A percentile compares a stretch with the other conserved stretches of the same genome.
phyloP scores from a whole-genome alignment of 2,113 vertebrate species.

The Pseudopipra pipra region DNA sequence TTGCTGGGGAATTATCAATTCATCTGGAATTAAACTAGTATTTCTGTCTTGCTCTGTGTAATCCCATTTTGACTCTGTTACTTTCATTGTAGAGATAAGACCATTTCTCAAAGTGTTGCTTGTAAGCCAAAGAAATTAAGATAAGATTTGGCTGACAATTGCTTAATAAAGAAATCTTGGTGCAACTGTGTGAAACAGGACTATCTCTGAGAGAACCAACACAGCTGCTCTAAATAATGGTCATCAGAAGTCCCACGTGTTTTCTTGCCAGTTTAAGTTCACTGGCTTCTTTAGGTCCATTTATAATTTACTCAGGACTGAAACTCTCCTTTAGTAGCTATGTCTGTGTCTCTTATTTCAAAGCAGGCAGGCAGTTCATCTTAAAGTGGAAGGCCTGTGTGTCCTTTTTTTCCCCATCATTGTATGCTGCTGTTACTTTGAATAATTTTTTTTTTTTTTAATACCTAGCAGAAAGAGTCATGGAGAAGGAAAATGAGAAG shows the following conservation, averaged over 20 bases:
- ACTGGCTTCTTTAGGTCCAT: neutral
- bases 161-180: neutral
- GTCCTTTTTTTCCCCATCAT: neutral
- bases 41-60: neutral
- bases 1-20: neutral
- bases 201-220: neutral
- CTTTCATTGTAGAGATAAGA: neutral
- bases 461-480: neutral
- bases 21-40: neutral
- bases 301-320: neutral
- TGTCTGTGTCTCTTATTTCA: neutral
- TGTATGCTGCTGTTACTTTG: neutral
- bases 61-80: fast-evolving
- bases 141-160: neutral
- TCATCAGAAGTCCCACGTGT: neutral
- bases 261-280: neutral
- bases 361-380: neutral
- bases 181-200: neutral
- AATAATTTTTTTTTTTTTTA: neutral
- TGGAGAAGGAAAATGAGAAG: neutral
- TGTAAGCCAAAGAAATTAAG: neutral
- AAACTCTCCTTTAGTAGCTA: neutral
- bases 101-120: neutral
- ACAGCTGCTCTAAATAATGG: neutral
- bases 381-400: neutral